Conservation (phyloP, 2,888 invertebrate genomes). For the Boloria euphrosyne region DNA sequence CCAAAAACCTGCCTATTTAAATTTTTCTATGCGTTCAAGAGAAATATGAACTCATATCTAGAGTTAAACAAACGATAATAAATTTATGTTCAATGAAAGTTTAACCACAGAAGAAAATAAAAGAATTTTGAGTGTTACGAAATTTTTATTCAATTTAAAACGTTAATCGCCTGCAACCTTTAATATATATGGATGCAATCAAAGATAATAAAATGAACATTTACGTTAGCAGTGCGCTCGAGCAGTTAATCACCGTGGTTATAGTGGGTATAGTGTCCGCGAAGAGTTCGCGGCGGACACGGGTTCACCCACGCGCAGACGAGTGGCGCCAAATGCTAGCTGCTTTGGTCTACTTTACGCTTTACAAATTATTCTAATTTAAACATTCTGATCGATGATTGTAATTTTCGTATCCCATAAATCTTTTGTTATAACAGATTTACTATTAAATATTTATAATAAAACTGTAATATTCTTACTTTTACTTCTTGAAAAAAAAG, state of each 20-base stretch:
- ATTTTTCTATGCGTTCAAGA: too few relatives aligned
- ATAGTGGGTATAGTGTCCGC: conserved; percentile 21
- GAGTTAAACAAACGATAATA: too few relatives aligned
- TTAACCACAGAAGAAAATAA: too few relatives aligned
- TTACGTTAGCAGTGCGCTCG: conserved; percentile 26
- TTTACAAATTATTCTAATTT: conserved; percentile 21
- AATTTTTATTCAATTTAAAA: not conserved
- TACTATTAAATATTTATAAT: not conserved
- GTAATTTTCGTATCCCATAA: not conserved
- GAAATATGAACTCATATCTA: too few relatives aligned
- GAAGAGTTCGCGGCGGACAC: conserved; percentile 46
- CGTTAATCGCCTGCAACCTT: conserved; percentile 8
- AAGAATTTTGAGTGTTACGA: too few relatives aligned
- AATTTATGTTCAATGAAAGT: too few relatives aligned
- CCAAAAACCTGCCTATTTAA: too few relatives aligned
- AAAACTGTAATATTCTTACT: not conserved
- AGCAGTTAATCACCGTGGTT: conserved; percentile 59
- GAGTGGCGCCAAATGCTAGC: conserved; percentile 34
- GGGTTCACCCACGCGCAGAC: conserved; percentile 30
- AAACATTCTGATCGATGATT: conserved; percentile 11
- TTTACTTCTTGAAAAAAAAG: too few relatives aligned
- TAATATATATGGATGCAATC: conserved; percentile 21
- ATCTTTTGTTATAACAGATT: not conserved
- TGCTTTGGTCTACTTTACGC: conserved; percentile 29
- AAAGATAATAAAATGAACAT: conserved; percentile 23